These are phyloP conservation scores for Rapana venosa DNA, from an alignment of 2,888 invertebrate genomes.

Conservation along the genomic window DNA sequence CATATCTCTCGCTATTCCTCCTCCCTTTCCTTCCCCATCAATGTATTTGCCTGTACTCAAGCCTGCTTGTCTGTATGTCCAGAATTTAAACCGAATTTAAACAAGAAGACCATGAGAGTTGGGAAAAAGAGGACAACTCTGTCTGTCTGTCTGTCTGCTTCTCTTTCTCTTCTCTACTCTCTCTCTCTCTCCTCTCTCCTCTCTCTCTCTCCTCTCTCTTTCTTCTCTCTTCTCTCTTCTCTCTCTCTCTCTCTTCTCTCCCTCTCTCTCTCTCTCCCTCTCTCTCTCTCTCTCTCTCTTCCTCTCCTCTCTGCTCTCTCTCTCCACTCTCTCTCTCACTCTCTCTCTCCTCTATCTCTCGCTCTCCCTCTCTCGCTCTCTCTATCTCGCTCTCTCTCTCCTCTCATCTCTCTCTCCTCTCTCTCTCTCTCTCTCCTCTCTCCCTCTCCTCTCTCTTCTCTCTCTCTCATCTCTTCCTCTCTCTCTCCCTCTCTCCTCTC, in stretches of 20 bases:
- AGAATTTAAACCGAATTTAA: no score
- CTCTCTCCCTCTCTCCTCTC: no score
- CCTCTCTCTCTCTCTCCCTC: not conserved
- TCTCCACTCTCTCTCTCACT: conserved; percentile 1
- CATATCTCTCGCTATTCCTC: no score
- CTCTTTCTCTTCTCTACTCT: not conserved
- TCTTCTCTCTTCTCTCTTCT: not conserved
- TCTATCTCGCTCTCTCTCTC: no score
- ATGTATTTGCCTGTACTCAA: not conserved
- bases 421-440: not conserved
- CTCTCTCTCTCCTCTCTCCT: not conserved
- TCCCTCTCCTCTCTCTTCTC: no score
- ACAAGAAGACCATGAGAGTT: no score
- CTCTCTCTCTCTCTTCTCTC: no score
- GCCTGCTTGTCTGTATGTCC: no score
- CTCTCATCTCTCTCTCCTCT: not conserved
- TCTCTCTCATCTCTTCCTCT: not conserved
- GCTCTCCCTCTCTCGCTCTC: no score
- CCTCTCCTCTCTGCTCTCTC: not conserved
- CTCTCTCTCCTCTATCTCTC: not conserved
- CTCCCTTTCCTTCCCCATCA: no score
- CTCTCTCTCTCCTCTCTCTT: not conserved
- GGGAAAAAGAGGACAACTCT: no score
- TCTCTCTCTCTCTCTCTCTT: not conserved
- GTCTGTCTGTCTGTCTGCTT: not conserved